Base-by-base conservation (phyloP, 2,797 vertebrate genomes). In the Ciconia nigra region DNA sequence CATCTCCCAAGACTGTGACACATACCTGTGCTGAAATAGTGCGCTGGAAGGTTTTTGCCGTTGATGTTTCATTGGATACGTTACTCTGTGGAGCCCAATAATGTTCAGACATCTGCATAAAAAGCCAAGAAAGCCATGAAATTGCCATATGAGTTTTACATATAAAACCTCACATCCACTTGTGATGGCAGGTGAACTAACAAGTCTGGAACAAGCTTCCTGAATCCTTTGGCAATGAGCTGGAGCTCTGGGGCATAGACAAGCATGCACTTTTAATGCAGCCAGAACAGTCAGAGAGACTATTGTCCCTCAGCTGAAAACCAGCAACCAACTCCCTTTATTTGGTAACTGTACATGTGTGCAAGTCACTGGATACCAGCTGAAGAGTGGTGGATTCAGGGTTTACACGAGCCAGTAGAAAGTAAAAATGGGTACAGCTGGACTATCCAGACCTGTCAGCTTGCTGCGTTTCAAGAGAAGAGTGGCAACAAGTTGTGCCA, bases 31-130 rank as follows among this genome's bases (percentile, higher is more conserved):
- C 99, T 58, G 99, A 99, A 97, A 99, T 99, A 5, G 99, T 99
- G 76, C 99, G 99, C 98, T 99, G 99, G 98, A 99, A 99, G 96
- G 99, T 99, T 98, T 99, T 99, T 96, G 99, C 99, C 62, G 99
- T 99, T 80, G 99, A 99, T 1, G 99, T 99, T 98, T 99, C 99
- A 37, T 99, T 99, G 92, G 99, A 99, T 41, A 99, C 98, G 0
- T 99, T 99, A 94, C 99, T 99, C 98, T 99, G 99, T 10, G 99
- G 99, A 74, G 99, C 99, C 99, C 99, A 99, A 82, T 99, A 99
- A 97, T 99, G 99, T 96, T 99, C 99, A 22, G 99, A 99, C 99
- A 99, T 99, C 99, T 99, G 96, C 73, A 97, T 5, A 26, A 96
- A 95, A 92, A 97, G 35, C 11, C 77, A 97, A 95, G 81, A 90